Base-by-base conservation (phyloP, 2,888 invertebrate species). In the Beris chalybata region DNA sequence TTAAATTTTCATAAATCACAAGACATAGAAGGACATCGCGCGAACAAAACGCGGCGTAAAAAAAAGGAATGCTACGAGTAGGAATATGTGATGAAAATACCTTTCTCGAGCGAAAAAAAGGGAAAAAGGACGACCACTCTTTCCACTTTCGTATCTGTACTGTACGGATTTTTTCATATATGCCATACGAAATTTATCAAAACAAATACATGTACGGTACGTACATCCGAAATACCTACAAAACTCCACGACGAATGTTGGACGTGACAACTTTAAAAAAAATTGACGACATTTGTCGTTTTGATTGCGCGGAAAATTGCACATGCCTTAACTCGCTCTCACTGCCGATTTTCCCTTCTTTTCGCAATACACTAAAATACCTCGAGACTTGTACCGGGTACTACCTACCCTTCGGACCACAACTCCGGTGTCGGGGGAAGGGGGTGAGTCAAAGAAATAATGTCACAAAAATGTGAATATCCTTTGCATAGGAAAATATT, bases 231-330 rank as follows among this genome's bases (percentile, higher is more conserved):
- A 38, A 38, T 38, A 38, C 54, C n/a, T 54, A 54, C 30, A 7
- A 54, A 38, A 63, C 30, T 53, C 11, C 13, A 22, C 15, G 66
- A 68, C 69, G 68, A 68, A 69, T 67, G 70, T 69, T 71, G 73
- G 70, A 73, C 73, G 73, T 73, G 73, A 73, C 73, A 71, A 71
- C 71, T 70, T 71, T 71, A 71, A 71, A 73, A 71, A 67, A 72
- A 72, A 73, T 73, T 72, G 72, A 72, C 71, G 71, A 71, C 72
- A 72, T 72, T 73, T 73, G 71, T 73, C 72, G 71, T 72, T 72
- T 72, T 72, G 73, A 73, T 72, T 73, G 71, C 71, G 70, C 67
- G 70, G 70, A 73, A 73, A 73, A 73, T 72, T 72, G 70, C 70
- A 70, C 69, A 52, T 38, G 61, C 61, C 52, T 48, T 31, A 4